Base-by-base conservation (phyloP, 1,140 invertebrate genomes). In the Episyrphus balteatus region DNA sequence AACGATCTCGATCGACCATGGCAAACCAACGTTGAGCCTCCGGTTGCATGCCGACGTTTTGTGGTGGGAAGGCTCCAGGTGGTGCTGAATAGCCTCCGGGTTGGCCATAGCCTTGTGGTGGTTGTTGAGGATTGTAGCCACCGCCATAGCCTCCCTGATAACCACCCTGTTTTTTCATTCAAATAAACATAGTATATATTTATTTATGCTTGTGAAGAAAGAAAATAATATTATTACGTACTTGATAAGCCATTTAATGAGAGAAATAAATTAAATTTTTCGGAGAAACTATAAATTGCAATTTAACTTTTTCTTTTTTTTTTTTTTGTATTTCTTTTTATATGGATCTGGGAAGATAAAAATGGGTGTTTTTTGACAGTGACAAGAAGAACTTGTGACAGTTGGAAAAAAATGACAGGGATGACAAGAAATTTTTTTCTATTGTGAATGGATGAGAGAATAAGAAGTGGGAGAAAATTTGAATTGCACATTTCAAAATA, bases 1-100 rank as follows among this genome's bases (percentile, higher is more conserved):
- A 90, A 18, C 75, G 70, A 64, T 92, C 88, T 51, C 72, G 75
- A 58, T 92, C 89, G 10, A 92, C 87, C 31, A 83, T 74, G n/a
- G 62, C 57, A 61, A 92, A 92, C 87, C 87, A 90, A 59, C 83
- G 78, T 57, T 82, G 79, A 1, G 88, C 75, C 59, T 89, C 79
- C 17, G 83, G 81, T 18, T 70, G 65, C 0, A 76, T 59, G 40
- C 59, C 56, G 0, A 59, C 50, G 38, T 66, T 66, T 42, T 51
- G 66, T 49, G 63, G 63, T 9, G 63, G 56, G 56, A 59, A 66
- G 8, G 63, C 63, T n/a, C 63, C 63, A 11, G 63, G 63, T 1
- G 63, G 63, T 2, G 63, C 44, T 2, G 63, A 51, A 53, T 63
- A 63, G 18, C 61, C 61, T 14, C 51, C 54, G 11, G 13, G 15